Conservation (phyloP, 1,140 invertebrate species). For the Dendrolimus kikuchii region DNA sequence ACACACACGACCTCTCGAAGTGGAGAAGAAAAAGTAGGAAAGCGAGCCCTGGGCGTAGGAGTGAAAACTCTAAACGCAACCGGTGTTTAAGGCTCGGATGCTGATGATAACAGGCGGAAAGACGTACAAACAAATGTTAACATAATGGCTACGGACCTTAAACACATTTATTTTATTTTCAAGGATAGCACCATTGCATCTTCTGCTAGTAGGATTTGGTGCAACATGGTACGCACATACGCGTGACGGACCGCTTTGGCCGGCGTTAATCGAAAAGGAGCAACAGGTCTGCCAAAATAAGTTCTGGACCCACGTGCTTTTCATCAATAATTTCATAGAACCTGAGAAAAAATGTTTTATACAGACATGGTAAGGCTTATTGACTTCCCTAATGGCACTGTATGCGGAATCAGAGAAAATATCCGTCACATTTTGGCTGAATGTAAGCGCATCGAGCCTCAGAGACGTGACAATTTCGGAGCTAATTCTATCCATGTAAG, state of each 20-base stretch:
- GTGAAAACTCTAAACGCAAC: too few relatives aligned
- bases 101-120: too few relatives aligned
- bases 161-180: neutral
- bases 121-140: too few relatives aligned
- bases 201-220: slow-evolving; percentile 9
- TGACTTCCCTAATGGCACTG: neutral
- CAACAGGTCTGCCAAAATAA: slow-evolving; percentile 5
- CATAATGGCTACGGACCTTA: neutral
- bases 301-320: slow-evolving; percentile 13
- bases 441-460: neutral
- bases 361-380: slow-evolving; percentile 10
- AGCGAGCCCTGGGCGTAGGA: too few relatives aligned
- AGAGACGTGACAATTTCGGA: too few relatives aligned
- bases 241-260: slow-evolving; percentile 5
- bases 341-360: slow-evolving; percentile 1
- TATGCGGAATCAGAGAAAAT: neutral
- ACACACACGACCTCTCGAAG: too few relatives aligned
- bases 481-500: too few relatives aligned
- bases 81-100: too few relatives aligned
- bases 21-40: too few relatives aligned
- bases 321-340: slow-evolving; percentile 11
- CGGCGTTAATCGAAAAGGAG: slow-evolving; percentile 5
- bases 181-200: slow-evolving; percentile 10
- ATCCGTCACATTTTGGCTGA: neutral
- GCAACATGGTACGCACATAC: slow-evolving; percentile 12